Conservation (phyloP, 2,797 vertebrate genomes). For the Garrulus glandarius region DNA sequence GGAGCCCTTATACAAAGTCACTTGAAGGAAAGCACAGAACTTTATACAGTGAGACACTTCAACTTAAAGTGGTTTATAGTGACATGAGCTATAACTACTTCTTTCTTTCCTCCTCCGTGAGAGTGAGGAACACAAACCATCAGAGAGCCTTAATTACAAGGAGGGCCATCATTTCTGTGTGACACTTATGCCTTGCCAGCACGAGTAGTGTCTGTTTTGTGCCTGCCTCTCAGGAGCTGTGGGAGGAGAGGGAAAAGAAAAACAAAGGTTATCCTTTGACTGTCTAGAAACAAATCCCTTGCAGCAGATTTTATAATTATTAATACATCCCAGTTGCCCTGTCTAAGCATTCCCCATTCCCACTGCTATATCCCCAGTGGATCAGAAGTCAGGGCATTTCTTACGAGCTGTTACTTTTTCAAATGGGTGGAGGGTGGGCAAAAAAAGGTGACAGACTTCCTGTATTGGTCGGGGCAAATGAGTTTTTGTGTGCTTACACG, state of each 20-base stretch:
- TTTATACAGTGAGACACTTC: neutral
- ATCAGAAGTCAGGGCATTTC: neutral
- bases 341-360: neutral
- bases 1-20: neutral
- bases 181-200: neutral
- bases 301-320: neutral
- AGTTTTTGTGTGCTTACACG: neutral
- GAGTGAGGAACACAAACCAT: neutral
- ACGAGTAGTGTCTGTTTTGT: neutral
- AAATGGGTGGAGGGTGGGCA: accelerated
- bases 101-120: neutral
- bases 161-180: neutral
- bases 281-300: neutral
- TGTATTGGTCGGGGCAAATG: neutral
- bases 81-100: neutral
- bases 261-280: neutral
- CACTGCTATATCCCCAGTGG: neutral
- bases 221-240: neutral
- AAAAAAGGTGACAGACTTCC: neutral
- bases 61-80: neutral
- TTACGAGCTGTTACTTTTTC: neutral
- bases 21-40: neutral
- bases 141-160: neutral
- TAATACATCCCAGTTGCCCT: neutral
- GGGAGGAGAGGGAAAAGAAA: neutral